Evolutionary conservation across 2,113 vertebrate genomes (phyloP), one percentile per base, ranked within the genome.

Genomic region (Cottus gobio): DNA sequence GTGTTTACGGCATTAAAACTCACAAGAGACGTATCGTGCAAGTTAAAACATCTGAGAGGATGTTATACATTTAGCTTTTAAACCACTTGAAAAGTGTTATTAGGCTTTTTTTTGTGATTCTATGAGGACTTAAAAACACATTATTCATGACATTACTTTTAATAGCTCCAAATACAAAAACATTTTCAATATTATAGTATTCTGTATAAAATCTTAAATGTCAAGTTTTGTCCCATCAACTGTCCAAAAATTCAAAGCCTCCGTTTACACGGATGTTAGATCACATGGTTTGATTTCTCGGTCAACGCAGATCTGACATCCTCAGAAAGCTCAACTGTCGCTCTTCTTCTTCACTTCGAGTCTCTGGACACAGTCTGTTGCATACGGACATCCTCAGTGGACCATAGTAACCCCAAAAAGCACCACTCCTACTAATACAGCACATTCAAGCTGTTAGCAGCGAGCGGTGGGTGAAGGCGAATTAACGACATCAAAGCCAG

Each of bases 401-500:
- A 77, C 85, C 79, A 18, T 26, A 67, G 69, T 79, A 71, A 81
- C 78, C 58, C 62, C 26, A 69, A 64, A 79, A 86, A 72, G 65
- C 85, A 71, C 60, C 79, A 57, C 82, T 82, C 77, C 61, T 67
- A 78, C 54, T 65, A 68, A 86, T 80, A 67, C 62, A 30, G 34
- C 50, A 44, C 77, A 80, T 79, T 85, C 80, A 84, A 86, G 79
- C 87, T 87, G 88, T 90, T 86, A 79, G 80, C 83, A 87, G 87
- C 70, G 56, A 81, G 87, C 46, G 68, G 28, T 71, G 78, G 91
- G 85, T 68, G 77, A 83, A 83, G 85, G 34, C 4, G 2, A 64
- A 85, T 50, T 70, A 39, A 61, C 73, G 79, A 87, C 85, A 90
- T 92, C 85, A 94, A 91, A 93, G 84, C 15, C 39, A 37, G 57